Evolutionary conservation across 2,113 vertebrate genomes (phyloP).

Genomic region (Diadophis punctatus): DNA sequence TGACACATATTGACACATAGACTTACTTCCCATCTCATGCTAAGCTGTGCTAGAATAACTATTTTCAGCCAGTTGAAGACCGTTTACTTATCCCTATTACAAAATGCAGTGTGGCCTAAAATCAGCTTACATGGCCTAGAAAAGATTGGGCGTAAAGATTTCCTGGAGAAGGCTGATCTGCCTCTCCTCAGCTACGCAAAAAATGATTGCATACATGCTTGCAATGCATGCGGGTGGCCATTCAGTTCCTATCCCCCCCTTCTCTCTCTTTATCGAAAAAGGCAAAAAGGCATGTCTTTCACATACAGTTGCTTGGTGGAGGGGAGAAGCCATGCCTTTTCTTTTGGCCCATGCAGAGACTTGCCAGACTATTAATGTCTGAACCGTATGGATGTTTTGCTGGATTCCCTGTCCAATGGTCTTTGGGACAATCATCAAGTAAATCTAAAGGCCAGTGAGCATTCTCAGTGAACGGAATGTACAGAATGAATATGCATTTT

Average conservation of each 20-base stretch:
- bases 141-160: neutral
- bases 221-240: neutral
- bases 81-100: neutral
- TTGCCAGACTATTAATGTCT: neutral
- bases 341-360: neutral
- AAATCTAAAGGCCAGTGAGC: slow-evolving; percentile 32
- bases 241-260: neutral
- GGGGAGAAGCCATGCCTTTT: neutral
- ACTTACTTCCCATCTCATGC: neutral
- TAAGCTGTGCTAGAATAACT: neutral
- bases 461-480: slow-evolving; percentile 33
- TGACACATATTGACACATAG: neutral
- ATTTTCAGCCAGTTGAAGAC: neutral
- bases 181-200: neutral
- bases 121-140: neutral
- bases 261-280: neutral
- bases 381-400: neutral
- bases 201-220: neutral
- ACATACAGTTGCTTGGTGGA: neutral
- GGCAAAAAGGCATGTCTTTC: neutral
- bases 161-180: neutral
- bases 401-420: neutral
- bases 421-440: neutral
- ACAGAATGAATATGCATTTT: slow-evolving; percentile 51
- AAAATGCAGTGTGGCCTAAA: neutral